Evolutionary conservation across 2,797 vertebrate species (phyloP).

Genomic region (Onychomys leucogaster): DNA sequence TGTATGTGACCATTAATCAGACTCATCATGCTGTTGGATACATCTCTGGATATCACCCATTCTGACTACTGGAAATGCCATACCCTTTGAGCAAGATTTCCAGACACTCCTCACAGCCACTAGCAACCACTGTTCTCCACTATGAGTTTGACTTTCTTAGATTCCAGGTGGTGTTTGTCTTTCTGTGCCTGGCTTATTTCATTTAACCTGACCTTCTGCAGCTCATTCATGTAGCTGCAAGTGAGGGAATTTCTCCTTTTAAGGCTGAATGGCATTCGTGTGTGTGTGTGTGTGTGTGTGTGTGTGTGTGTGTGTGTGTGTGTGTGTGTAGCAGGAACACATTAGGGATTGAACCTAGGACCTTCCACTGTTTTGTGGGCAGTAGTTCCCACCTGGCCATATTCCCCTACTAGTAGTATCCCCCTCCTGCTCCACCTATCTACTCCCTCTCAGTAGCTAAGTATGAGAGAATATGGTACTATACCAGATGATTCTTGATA

Average conservation of each 20-base stretch:
- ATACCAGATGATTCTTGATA: background rate
- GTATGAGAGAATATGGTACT: background rate
- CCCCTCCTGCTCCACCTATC: fast-evolving
- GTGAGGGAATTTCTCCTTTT: background rate
- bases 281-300: background rate
- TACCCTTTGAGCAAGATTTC: background rate
- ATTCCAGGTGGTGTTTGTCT: background rate
- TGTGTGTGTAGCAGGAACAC: background rate
- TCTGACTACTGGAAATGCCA: background rate
- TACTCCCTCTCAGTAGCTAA: background rate
- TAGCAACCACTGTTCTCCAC: background rate
- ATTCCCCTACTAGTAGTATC: too few species aligned
- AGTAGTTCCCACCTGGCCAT: too few species aligned
- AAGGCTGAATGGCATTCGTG: background rate
- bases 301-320: background rate
- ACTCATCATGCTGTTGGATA: background rate
- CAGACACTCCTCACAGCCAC: background rate
- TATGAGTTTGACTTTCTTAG: background rate
- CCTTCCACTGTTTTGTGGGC: too few species aligned
- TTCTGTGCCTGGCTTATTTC: background rate
- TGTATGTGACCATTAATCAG: background rate
- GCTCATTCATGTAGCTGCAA: background rate
- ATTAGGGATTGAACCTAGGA: too few species aligned
- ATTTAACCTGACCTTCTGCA: background rate
- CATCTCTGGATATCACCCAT: background rate